phyloP scores from a whole-genome alignment of 2,797 vertebrate genomes.

The Myotis vivesi region DNA sequence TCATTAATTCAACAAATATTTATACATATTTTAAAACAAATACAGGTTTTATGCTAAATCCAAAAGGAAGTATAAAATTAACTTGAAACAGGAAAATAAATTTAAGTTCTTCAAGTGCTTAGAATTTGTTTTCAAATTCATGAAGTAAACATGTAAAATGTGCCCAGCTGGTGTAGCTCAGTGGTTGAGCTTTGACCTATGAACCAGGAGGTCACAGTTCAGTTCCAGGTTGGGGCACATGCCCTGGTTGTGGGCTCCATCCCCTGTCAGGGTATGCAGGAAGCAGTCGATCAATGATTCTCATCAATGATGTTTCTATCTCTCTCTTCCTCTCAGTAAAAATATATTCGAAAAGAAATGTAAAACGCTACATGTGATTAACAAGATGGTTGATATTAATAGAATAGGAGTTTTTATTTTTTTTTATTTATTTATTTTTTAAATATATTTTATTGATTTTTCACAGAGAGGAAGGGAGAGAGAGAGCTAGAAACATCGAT shows the following conservation, averaged over 20 bases:
- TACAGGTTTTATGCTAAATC: background rate
- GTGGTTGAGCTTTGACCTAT: no score
- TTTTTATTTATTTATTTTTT: no score
- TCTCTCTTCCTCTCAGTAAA: background rate
- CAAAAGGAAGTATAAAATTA: background rate
- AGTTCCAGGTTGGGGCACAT: no score
- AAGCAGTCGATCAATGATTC: no score
- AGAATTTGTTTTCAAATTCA: background rate
- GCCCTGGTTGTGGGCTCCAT: no score
- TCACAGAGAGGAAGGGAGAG: no score
- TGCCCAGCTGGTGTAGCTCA: no score
- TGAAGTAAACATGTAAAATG: background rate
- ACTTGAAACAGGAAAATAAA: background rate
- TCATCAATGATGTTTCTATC: background rate
- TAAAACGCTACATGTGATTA: background rate
- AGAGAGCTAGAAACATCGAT: no score
- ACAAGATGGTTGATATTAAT: background rate
- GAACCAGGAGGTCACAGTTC: no score
- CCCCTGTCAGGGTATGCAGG: no score
- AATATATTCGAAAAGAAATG: background rate
- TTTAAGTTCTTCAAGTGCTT: background rate
- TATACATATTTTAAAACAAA: background rate
- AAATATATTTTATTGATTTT: no score
- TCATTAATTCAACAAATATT: background rate
- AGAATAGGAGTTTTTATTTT: background rate